Conservation (phyloP, 2,797 vertebrate species). For the Mormyrops boulengeri region DNA sequence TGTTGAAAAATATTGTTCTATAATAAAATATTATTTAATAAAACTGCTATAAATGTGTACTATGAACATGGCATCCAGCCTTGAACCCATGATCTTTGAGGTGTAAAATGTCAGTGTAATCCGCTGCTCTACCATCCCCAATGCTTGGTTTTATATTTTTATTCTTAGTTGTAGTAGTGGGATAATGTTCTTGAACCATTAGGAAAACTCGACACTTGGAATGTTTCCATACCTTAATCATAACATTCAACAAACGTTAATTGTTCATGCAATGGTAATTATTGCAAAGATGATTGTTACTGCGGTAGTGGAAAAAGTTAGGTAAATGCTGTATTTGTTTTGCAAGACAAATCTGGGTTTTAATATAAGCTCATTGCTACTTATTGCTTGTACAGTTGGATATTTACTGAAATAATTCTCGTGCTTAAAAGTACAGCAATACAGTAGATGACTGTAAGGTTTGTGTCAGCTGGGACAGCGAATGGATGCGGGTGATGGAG, state of each 20-base stretch:
- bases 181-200: background rate
- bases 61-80: background rate
- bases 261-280: background rate
- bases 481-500: background rate
- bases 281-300: background rate
- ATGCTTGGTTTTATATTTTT: background rate
- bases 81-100: background rate
- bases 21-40: background rate
- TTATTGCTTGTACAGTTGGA: background rate
- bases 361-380: background rate
- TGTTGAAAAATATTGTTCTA: background rate
- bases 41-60: background rate
- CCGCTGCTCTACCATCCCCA: background rate
- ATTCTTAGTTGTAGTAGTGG: background rate
- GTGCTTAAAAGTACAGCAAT: background rate
- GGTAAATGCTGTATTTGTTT: background rate
- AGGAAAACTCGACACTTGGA: background rate
- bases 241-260: background rate
- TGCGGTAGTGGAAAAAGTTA: background rate
- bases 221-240: background rate
- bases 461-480: background rate
- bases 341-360: background rate
- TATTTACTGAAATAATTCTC: background rate
- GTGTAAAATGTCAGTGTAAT: background rate
- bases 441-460: background rate